Conservation (phyloP, 1,140 invertebrate species). For the Saxidomus purpurata region DNA sequence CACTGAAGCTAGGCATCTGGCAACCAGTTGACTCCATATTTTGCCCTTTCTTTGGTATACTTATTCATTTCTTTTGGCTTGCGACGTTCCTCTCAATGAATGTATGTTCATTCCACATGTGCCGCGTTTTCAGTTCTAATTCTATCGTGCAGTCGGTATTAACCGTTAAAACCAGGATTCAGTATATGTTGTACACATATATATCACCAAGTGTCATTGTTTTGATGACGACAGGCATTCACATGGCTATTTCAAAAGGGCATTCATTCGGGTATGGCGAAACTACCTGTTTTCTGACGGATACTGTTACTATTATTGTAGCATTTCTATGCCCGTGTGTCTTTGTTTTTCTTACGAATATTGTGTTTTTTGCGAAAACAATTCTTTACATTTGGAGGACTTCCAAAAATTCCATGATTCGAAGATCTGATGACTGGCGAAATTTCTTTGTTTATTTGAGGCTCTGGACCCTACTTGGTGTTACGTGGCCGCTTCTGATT, state of each 20-base stretch:
- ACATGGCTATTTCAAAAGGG: conserved; percentile 18
- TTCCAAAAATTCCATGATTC: not conserved
- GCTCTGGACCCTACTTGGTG: conserved; percentile 86
- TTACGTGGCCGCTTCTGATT: conserved; percentile 88
- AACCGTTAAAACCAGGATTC: not conserved
- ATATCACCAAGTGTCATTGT: conserved; percentile 20
- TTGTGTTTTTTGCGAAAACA: conserved; percentile 56
- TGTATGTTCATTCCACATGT: conserved; percentile 91
- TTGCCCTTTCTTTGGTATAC: conserved; percentile 89
- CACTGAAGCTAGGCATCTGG: conserved; percentile 83
- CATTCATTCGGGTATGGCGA: conserved; percentile 55
- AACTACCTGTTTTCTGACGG: conserved; percentile 58
- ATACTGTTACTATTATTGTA: conserved; percentile 18
- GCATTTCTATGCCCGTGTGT: conserved; percentile 57
- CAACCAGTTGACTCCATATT: conserved; percentile 31
- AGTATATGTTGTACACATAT: conserved; percentile 52
- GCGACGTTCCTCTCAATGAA: conserved; percentile 98
- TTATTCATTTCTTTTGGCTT: conserved; percentile 96
- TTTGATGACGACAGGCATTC: not conserved
- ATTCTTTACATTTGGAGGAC: conserved; percentile 38
- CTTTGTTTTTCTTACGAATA: conserved; percentile 57
- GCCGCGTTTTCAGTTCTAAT: conserved; percentile 87
- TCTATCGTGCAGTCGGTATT: not conserved
- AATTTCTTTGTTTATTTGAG: conserved; percentile 62
- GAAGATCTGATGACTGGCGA: not conserved